Base-by-base conservation (phyloP, 2,113 vertebrate species). In the Periophthalmus modestus region DNA sequence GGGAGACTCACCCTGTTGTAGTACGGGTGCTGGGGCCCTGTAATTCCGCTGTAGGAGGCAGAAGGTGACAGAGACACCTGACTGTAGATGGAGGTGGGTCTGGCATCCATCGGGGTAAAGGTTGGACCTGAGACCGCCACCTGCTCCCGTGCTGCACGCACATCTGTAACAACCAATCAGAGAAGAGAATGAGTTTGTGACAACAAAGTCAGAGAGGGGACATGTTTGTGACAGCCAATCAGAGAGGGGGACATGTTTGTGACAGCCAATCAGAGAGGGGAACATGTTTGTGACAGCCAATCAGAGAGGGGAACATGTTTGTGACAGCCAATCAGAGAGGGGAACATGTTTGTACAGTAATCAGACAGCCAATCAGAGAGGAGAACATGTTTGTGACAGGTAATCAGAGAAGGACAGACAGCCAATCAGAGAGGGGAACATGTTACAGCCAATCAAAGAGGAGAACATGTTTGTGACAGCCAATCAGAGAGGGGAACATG, bases 71-170 rank as follows among this genome's bases (percentile, higher is more conserved):
- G 96, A 0, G 96, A 95, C 46, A 96, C 94, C 90, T 98, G 97
- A 58, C 96, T 97, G 89, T 95, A 99, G 16, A 95, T 87, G 0
- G 97, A 98, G 0, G 92, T 81, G 10, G 94, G 92, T 48, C 97
- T 94, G 1, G 92, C 87, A 71, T 98, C 98, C 2, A 95, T 97
- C 58, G 97, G 82, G 19, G 96, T 94, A 68, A 96, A 83, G 0
- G 96, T 73, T 0, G 97, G 94, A 0, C 93, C 96, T n/a, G 95
- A 94, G 61, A 97, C 94, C 68, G 95, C 95, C 77, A 98, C 94
- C 92, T 98, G 98, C 61, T 99, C 98, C 58, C 97, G 94, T 1
- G 97, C 98, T 14, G 98, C 98, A 36, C 96, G 95, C 7, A 99
- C 96, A 9, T 98, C 97, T 98, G 88, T 2, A 39, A n/a, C 24